Percentiles rank a stretch among this genome's conserved stretches.
Conservation (phyloP, 2,797 vertebrate genomes). For the Gymnodraco acuticeps region DNA sequence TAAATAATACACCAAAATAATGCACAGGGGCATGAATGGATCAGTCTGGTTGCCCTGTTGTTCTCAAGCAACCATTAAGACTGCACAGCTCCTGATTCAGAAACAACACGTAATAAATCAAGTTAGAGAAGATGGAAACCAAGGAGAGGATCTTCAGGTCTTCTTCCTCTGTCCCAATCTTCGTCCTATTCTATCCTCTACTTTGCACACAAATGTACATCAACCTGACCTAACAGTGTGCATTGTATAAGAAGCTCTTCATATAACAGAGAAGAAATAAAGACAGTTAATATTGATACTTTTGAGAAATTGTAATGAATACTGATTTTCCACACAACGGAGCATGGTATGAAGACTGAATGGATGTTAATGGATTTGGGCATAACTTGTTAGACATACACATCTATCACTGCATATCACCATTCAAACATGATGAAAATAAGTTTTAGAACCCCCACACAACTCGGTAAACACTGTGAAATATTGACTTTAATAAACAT, state of each 20-base stretch:
- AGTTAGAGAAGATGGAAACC: constrained; percentile 19
- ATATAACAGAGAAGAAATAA: neutral
- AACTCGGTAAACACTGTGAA: too few relatives aligned
- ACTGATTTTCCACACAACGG: neutral
- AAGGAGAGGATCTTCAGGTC: neutral
- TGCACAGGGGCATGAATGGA: constrained; percentile 46
- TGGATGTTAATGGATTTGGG: too few relatives aligned
- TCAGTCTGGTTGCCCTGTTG: constrained; percentile 45
- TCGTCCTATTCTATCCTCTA: neutral
- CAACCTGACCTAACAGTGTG: too few relatives aligned
- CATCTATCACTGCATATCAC: too few relatives aligned
- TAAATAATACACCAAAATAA: constrained; percentile 43
- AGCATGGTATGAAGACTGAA: neutral
- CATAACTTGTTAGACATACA: too few relatives aligned
- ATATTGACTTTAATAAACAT: too few relatives aligned
- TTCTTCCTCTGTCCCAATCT: neutral
- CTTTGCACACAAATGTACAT: neutral
- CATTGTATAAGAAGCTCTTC: neutral
- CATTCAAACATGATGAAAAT: too few relatives aligned
- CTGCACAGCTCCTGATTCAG: constrained; percentile 45
- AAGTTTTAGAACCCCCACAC: too few relatives aligned
- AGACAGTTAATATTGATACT: neutral
- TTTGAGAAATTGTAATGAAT: neutral
- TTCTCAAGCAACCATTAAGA: constrained; percentile 49
- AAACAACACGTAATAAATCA: constrained; percentile 51